phyloP scores from a whole-genome alignment of 2,113 vertebrate genomes.

The Diphyllodes magnificus region DNA sequence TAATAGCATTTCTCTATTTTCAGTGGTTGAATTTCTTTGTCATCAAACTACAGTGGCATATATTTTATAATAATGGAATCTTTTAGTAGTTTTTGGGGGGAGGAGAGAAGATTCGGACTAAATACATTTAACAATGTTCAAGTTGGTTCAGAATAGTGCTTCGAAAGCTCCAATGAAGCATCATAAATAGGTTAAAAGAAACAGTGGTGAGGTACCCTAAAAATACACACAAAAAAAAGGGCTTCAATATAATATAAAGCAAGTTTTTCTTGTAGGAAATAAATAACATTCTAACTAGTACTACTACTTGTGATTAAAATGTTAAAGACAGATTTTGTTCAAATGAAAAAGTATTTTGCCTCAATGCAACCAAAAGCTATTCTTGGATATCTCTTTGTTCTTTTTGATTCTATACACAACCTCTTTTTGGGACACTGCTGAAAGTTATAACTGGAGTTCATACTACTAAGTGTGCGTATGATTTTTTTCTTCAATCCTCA shows the following conservation, averaged over 20 bases:
- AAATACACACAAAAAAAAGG: neutral
- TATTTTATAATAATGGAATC: neutral
- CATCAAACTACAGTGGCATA: neutral
- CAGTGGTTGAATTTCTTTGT: neutral
- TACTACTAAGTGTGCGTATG: neutral
- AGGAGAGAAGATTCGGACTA: neutral
- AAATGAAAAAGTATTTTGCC: neutral
- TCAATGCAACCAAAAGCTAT: neutral
- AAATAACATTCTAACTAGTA: neutral
- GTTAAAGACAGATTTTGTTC: neutral
- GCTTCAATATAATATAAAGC: neutral
- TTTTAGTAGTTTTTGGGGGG: rapidly evolving
- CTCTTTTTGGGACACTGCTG: neutral
- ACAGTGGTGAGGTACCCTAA: neutral
- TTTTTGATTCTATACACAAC: neutral
- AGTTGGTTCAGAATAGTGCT: neutral
- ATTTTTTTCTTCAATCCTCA: neutral
- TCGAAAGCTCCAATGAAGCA: neutral
- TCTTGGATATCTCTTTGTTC: neutral
- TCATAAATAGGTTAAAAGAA: neutral
- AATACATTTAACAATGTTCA: neutral
- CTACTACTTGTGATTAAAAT: neutral
- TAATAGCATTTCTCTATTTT: neutral
- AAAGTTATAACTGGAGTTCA: neutral
- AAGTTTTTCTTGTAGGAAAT: neutral